Conservation (phyloP, 2,113 vertebrate genomes). For the Speoplatyrhinus poulsoni region DNA sequence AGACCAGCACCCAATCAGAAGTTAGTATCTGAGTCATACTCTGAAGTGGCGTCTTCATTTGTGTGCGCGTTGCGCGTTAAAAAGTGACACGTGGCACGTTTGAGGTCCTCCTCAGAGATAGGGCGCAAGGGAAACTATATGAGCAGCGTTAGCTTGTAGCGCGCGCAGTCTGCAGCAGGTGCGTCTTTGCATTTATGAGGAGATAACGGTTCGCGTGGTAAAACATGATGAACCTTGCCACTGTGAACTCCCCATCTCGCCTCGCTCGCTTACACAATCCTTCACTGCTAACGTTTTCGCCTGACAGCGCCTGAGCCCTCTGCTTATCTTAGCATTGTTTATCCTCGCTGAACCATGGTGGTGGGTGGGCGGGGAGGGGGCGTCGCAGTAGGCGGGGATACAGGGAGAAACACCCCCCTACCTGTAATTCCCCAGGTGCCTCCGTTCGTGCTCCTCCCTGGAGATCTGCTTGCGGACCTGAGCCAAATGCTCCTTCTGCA, state of each 20-base stretch:
- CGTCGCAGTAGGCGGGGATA: not conserved
- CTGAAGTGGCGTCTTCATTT: conserved; percentile 22
- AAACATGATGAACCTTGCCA: conserved; percentile 6
- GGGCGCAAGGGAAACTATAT: conserved; percentile 6
- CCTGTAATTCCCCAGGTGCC: conserved; percentile 98
- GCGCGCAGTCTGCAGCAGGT: conserved; percentile 7
- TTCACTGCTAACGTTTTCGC: conserved; percentile 14
- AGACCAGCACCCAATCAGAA: conserved; percentile 42
- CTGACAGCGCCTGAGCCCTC: conserved; percentile 23
- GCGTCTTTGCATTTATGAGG: conserved; percentile 22
- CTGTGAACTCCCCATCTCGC: conserved; percentile 8
- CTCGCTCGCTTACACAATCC: conserved; percentile 18
- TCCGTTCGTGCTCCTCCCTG: conserved; percentile 93
- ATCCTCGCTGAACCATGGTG: conserved; percentile 35
- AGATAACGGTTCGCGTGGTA: not conserved
- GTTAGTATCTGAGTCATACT: conserved; percentile 46
- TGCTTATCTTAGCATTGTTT: conserved; percentile 28
- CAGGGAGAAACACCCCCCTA: conserved; percentile 50
- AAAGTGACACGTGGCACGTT: conserved; percentile 43
- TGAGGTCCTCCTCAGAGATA: conserved; percentile 30
- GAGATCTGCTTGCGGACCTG: conserved; percentile 96
- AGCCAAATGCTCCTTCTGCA: conserved; percentile 92
- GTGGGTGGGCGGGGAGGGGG: not conserved
- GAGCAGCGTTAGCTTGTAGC: not conserved
- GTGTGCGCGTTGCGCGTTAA: conserved; percentile 48